phyloP scores from a whole-genome alignment of 37 sponge, comb jelly and placozoan species.

The Chondrosia reniformis region DNA sequence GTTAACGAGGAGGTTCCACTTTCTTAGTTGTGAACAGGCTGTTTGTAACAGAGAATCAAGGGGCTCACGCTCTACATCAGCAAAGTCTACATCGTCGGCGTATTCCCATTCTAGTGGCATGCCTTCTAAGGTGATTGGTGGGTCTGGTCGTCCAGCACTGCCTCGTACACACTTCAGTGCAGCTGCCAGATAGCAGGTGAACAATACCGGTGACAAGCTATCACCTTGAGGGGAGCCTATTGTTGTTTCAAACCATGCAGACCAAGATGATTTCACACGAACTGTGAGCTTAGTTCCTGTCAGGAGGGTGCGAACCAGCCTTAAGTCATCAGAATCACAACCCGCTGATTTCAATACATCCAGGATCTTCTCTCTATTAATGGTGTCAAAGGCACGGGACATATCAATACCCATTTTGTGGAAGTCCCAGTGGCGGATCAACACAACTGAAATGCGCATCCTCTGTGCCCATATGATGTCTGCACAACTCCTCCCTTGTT shows the following conservation, averaged over 20 bases:
- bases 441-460: slow-evolving; percentile 15
- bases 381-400: slow-evolving; percentile 39
- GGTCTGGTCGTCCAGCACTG: neutral
- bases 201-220: slow-evolving; percentile 7
- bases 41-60: neutral
- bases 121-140: neutral
- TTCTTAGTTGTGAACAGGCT: neutral
- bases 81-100: slow-evolving; percentile 38
- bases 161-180: slow-evolving; percentile 8
- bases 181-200: slow-evolving; percentile 30
- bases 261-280: neutral
- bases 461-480: slow-evolving; percentile 27
- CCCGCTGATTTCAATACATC: slow-evolving; percentile 15
- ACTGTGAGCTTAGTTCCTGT: slow-evolving; percentile 6
- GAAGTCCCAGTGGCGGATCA: slow-evolving; percentile 19
- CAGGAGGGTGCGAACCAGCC: neutral
- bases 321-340: slow-evolving; percentile 20
- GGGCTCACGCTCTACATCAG: neutral
- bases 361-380: slow-evolving; percentile 11
- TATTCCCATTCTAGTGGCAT: slow-evolving; percentile 35
- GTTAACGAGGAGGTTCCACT: slow-evolving; percentile 19
- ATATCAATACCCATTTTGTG: slow-evolving; percentile 44
- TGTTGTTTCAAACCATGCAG: neutral
- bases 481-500: slow-evolving; percentile 12
- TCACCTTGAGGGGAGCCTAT: slow-evolving; percentile 33